These are phyloP conservation scores for Anoplius nigerrimus DNA, from an alignment of 2,888 invertebrate genomes.

Conservation along the genomic window DNA sequence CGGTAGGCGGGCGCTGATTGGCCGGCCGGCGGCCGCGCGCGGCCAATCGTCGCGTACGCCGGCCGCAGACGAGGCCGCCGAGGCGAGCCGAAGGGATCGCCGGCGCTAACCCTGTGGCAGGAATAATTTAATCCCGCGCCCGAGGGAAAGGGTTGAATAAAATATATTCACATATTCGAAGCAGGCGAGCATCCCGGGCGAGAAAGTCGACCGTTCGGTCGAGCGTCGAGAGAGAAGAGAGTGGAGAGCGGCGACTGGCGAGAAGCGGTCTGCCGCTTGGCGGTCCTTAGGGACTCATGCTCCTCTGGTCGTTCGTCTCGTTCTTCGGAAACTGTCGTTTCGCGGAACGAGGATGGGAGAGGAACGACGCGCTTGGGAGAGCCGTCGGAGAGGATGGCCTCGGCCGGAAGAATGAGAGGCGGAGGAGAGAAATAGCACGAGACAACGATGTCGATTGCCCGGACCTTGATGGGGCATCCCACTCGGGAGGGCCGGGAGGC, in stretches of 20 bases:
- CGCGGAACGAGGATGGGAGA: constrained; percentile 47
- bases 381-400: neutral
- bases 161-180: constrained; percentile 75
- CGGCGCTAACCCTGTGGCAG: constrained; percentile 30
- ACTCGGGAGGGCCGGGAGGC: neutral
- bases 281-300: constrained; percentile 56
- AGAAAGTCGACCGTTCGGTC: constrained; percentile 55
- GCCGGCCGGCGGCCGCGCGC: no score
- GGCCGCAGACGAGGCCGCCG: no score
- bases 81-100: constrained; percentile 6
- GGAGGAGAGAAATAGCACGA: constrained; percentile 13
- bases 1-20: no score
- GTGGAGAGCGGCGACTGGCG: neutral
- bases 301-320: constrained; percentile 65
- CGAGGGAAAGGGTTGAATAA: constrained; percentile 74
- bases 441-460: neutral
- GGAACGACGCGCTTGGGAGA: constrained; percentile 20
- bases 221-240: no score
- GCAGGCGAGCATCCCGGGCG: constrained; percentile 64
- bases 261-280: constrained; percentile 5
- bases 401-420: constrained; percentile 30
- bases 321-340: constrained; percentile 70
- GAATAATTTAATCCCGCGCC: constrained; percentile 72
- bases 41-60: no score
- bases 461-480: neutral